Evolutionary conservation across 2,113 vertebrate genomes (phyloP), one percentile per base, ranked within the genome.

Genomic region (Lagopus muta): DNA sequence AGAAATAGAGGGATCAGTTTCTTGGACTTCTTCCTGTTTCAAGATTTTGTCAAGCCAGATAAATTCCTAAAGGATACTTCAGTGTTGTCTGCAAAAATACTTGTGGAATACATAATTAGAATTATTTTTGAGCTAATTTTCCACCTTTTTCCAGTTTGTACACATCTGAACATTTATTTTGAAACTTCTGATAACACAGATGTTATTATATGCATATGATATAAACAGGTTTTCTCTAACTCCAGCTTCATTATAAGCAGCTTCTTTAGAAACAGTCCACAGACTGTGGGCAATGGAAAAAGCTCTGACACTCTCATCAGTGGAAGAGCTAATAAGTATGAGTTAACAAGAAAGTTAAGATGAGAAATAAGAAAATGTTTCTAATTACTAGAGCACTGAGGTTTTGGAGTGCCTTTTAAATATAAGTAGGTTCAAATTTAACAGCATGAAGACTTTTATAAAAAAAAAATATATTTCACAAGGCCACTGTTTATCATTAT

Each of bases 271-370:
- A 71, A 13, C 30, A 76, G 6, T 65, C 13, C 22, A 17, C 13
- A 86, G 21, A 48, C 13, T 3, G 9, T 2, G 3, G 24, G 54
- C 25, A 58, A 62, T 10, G 2, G 10, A 10, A 11, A 86, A 91
- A 43, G 4, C 5, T n/a, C 20, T 40, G 42, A 82, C 72, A 1
- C 2, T 4, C 3, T 70, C 5, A 13, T 10, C 0, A 0, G 1
- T 1, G 52, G 69, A 55, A 72, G 32, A 75, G 13, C 3, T 14
- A 14, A 27, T 70, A 12, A 18, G 24, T 50, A 36, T 20, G 30
- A n/a, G 11, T 13, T 17, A 69, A 32, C 8, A 36, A 84, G 50
- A 86, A 77, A 48, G 2, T 42, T 52, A 83, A 13, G 13, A 11
- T 50, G 11, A 12, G 10, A 82, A 95, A 67, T 7, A 87, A 3